These are phyloP conservation scores for Nudaria mundana DNA, from an alignment of 2,888 invertebrate species.

Conservation along the genomic window DNA sequence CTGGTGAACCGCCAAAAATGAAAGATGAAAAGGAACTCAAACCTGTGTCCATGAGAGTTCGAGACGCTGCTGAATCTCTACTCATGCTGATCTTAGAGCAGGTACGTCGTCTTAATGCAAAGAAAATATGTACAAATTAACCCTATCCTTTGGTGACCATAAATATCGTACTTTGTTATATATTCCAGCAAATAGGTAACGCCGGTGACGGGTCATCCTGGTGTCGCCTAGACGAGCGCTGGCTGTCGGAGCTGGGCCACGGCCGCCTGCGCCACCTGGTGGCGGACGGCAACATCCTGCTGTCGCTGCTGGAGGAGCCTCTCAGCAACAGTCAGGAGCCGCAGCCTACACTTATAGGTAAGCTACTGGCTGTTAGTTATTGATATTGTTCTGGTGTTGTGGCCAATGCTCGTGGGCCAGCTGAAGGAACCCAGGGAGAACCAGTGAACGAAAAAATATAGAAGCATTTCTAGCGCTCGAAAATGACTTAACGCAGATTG, in stretches of 20 bases:
- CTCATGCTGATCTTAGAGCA: slow-evolving; percentile 95
- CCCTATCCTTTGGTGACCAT: background rate
- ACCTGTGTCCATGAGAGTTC: slow-evolving; percentile 98
- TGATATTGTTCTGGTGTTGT: too few relatives aligned
- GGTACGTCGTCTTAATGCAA: slow-evolving; percentile 56
- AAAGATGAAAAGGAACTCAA: slow-evolving; percentile 98
- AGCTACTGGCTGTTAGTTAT: too few relatives aligned
- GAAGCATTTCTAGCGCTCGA: too few relatives aligned
- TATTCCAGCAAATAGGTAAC: slow-evolving; percentile 84
- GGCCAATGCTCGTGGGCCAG: too few relatives aligned
- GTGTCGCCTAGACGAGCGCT: slow-evolving; percentile 93
- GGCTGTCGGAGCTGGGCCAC: slow-evolving; percentile 84
- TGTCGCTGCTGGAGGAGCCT: slow-evolving; percentile 95
- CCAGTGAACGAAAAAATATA: too few relatives aligned
- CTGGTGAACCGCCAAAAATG: slow-evolving; percentile 93
- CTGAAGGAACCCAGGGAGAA: too few relatives aligned
- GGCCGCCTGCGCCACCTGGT: slow-evolving; percentile 87
- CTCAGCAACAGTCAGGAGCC: slow-evolving; percentile 96
- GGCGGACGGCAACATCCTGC: slow-evolving; percentile 92
- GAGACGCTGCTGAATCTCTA: slow-evolving; percentile 97
- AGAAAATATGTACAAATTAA: too few relatives aligned
- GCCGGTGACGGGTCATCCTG: slow-evolving; percentile 88
- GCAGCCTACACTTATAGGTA: slow-evolving; percentile 91
- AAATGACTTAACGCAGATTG: too few relatives aligned
- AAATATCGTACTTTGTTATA: background rate